A percentile compares a stretch with the other conserved stretches of the same genome.
phyloP scores from a whole-genome alignment of 2,797 vertebrate species.

The Pseudopleuronectes americanus region DNA sequence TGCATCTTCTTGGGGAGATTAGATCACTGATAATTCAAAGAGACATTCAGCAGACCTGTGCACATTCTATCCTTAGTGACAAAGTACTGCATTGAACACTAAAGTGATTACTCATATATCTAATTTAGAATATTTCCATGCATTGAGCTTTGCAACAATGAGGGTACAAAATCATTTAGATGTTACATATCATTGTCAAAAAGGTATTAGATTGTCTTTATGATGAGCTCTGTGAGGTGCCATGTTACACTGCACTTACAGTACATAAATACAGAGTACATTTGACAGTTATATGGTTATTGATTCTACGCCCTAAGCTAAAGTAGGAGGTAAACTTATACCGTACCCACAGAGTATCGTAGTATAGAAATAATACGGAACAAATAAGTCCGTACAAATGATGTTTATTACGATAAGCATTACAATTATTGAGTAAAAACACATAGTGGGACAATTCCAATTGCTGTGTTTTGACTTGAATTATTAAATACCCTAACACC shows the following conservation, averaged over 20 bases:
- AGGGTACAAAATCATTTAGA: conserved; percentile 19
- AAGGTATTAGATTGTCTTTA: conserved; percentile 11
- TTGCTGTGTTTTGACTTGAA: conserved; percentile 25
- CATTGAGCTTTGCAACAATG: conserved; percentile 2
- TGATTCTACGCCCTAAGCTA: neutral
- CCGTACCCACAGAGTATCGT: neutral
- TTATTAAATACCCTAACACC: neutral
- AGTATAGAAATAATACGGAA: neutral
- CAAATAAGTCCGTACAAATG: neutral
- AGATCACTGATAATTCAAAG: conserved; percentile 51
- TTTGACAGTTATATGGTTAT: conserved; percentile 7
- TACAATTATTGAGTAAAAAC: neutral
- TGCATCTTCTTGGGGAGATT: conserved; percentile 54
- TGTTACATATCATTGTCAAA: conserved; percentile 10
- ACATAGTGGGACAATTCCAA: conserved; percentile 40
- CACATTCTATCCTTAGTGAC: conserved; percentile 25
- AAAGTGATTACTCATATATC: conserved; percentile 34
- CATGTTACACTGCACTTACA: neutral
- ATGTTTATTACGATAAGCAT: neutral
- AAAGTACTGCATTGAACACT: conserved; percentile 14
- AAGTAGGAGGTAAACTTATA: neutral
- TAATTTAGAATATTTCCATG: conserved; percentile 6
- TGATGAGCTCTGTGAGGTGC: neutral
- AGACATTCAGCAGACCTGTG: conserved; percentile 39
- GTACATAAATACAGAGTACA: neutral